Base-by-base conservation (phyloP, 2,797 vertebrate genomes). In the Squalus acanthias region DNA sequence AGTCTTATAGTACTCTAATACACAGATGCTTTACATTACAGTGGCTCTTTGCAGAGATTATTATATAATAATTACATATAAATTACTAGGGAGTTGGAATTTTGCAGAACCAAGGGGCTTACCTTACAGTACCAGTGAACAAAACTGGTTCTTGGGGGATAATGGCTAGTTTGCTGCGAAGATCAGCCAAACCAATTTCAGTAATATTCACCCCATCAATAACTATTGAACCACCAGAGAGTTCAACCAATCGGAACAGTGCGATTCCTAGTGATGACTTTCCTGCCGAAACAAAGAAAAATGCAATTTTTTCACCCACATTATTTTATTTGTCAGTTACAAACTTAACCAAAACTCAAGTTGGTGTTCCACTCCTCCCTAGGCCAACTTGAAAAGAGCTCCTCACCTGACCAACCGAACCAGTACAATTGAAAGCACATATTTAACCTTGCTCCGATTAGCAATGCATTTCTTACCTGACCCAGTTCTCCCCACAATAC, bases 91-190 rank as follows among this genome's bases (percentile, higher is more conserved):
- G 33, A 63, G 5, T 24, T 50, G 65, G 60, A 65, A 91, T 57
- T 53, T 20, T 29, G 60, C 60, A 87, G 76, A 72, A 69, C 20
- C 53, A 22, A 67, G 8, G 15, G 53, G 8, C 74, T 97, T 96
- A 99, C 99, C 99, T 98, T 97, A 99, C 98, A 0, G 99, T 99
- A 85, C 99, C 99, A 50, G 98, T 98, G 97, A 99, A 99, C 7
- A 99, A 97, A 96, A 99, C 99, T 0, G 99, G 99, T 96, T 99
- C 99, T 97, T 99, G 99, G n/a, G 99, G 99, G 85, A 99, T 99
- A 97, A 99, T 99, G 92, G 99, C 98, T 85, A 99, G 98, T 46
- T 99, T 99, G 98, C 98, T 99, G 96, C 99, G 98, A 96, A 99
- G 98, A 97, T 99, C 99, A 0, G 98, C 98, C 96, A 99, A 98